Base-by-base conservation (phyloP, 2,113 vertebrate species). In the Seriola dumerili region DNA sequence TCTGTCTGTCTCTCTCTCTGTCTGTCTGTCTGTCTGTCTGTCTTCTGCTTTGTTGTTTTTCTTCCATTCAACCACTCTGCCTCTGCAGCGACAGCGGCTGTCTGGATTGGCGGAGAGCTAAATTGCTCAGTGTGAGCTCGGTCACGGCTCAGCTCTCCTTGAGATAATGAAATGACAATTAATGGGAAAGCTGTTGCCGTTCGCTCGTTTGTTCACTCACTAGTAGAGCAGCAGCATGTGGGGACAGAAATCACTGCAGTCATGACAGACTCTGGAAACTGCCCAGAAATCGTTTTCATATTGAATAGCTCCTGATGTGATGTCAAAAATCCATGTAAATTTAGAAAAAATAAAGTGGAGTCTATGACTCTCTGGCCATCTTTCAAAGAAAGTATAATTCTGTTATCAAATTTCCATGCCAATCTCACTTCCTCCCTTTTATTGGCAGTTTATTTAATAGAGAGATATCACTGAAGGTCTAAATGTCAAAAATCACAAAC, bases 131-230 rank as follows among this genome's bases (percentile, higher is more conserved):
- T 87, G 89, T 91, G 92, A 94, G 93, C 92, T 94, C 40, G 85
- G 93, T 95, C 94, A 95, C 84, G 92, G 88, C 93, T 95, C 90
- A 94, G 92, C 90, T 94, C 93, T 94, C 90, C 88, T 94, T 92
- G 89, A 94, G 94, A 94, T 95, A 95, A 95, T 94, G 93, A 95
- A 95, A 95, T 92, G 90, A 95, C 92, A 95, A 96, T 95, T 95
- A 95, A 95, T 93, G 82, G 88, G 87, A 92, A 94, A 94, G 91
- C 89, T 93, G 91, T 88, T 94, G 91, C 92, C 82, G 76, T 90
- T 92, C 82, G 67, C 88, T 91, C 87, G 88, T 93, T 94, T 93
- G 90, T 91, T 91, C 88, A 10, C 75, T 84, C 73, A 85, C 85
- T 84, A 87, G 70, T 81, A 59, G 81, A 84, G 81, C 76, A 83